Base-by-base conservation (phyloP, 2,888 invertebrate species). In the Ariolimax columbianus region DNA sequence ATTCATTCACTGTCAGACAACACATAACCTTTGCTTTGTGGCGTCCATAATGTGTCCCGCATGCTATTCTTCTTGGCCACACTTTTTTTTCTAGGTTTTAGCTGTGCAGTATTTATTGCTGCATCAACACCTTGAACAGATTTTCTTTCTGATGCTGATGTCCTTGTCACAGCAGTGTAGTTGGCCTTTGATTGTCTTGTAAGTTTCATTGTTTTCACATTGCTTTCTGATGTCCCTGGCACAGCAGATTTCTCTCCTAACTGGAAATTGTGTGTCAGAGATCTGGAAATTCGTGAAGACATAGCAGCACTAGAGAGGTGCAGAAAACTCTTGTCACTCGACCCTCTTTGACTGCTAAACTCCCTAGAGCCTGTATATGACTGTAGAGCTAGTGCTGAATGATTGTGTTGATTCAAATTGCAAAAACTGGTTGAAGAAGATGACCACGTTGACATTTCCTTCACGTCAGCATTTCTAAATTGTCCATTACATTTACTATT, bases 41-140 rank as follows among this genome's bases (percentile, higher is more conserved):
- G 75, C 23, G 51, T 51, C 75, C 75, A 75, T 33, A 51, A 75
- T 43, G 75, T 30, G 30, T 75, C 75, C 2, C 17, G 33, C 23
- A 33, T 51, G 17, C 33, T 33, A 19, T 75, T 75, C n/a, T 47
- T 47, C 51, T 51, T 75, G 47, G n/a, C 43, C 0, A n/a, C 0
- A 51, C 19, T 51, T 47, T 51, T 23, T 47, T 33, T 75, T 23
- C 51, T 75, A 17, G n/a, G 17, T 17, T 47, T 43, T 47, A 33
- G 30, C 6, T 9, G 47, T 51, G 30, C 23, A 0, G 17, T 4
- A 30, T 17, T 19, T 33, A 33, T 75, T 14, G 14, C 30, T 75
- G 30, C 2, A 4, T 36, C 75, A 51, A 0, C 4, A 2, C n/a
- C 17, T 33, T 36, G 7, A 19, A 33, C 1, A 38, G 3, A 40